These are phyloP conservation scores for Idaea dimidiata DNA, from an alignment of 2,888 invertebrate genomes.

Conservation along the genomic window DNA sequence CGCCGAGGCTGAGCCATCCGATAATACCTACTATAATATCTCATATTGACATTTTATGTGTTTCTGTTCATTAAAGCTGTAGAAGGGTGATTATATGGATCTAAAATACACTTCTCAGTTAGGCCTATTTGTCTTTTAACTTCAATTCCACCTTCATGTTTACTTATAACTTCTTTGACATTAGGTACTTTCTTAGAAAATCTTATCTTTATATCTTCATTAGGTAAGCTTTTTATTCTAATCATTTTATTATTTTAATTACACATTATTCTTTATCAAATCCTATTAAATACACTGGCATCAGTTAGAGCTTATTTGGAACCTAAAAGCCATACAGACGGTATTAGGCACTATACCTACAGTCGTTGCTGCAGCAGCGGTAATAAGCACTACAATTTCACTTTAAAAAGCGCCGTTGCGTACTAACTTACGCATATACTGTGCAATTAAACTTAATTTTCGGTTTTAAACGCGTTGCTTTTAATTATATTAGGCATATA, in stretches of 20 bases:
- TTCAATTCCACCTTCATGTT: not conserved
- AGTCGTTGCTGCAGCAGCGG: too few species aligned
- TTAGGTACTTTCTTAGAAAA: not conserved
- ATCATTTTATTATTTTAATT: not conserved
- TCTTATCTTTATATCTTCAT: not conserved
- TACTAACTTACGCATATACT: too few species aligned
- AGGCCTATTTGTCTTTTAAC: conserved; percentile 3
- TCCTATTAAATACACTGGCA: too few species aligned
- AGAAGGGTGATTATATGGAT: not conserved
- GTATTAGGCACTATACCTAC: too few species aligned
- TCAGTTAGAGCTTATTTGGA: too few species aligned
- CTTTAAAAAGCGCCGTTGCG: too few species aligned
- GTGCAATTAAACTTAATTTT: too few species aligned
- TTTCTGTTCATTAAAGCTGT: conserved; percentile 1
- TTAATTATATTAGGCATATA: too few species aligned
- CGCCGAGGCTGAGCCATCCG: conserved; percentile 22
- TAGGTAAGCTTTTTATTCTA: not conserved
- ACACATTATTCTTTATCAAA: too few species aligned
- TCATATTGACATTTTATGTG: not conserved
- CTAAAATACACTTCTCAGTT: not conserved
- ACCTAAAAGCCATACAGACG: too few species aligned
- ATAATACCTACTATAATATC: not conserved
- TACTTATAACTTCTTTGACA: not conserved
- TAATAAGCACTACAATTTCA: too few species aligned
- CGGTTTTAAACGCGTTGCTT: too few species aligned